Evolutionary conservation across 2,888 invertebrate species (phyloP).

Genomic region (Netelia melanura): DNA sequence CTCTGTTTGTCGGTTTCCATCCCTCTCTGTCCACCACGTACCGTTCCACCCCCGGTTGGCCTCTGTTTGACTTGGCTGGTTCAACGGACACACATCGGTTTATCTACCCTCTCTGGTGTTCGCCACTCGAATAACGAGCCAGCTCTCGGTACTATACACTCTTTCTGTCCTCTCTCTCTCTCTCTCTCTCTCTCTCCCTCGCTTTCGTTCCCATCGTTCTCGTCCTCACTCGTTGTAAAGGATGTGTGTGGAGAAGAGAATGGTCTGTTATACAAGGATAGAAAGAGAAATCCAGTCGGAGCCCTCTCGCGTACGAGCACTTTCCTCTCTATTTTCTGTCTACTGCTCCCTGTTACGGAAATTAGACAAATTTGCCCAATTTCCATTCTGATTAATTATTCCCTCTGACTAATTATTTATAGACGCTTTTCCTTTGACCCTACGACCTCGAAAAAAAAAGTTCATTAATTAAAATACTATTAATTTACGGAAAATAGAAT

Average conservation of each 20-base stretch:
- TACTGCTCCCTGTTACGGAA: neutral
- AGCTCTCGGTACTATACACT: neutral
- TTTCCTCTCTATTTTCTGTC: neutral
- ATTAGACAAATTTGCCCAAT: neutral
- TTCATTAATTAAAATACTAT: too few species aligned
- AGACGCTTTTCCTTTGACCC: too few species aligned
- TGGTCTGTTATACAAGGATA: neutral
- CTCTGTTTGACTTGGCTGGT: conserved; percentile 58
- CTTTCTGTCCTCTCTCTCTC: neutral
- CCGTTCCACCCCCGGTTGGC: conserved; percentile 23
- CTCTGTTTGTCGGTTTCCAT: conserved; percentile 28
- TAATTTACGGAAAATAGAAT: too few species aligned
- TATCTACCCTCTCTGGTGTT: conserved; percentile 53
- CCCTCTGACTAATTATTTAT: neutral
- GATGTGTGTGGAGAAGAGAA: neutral
- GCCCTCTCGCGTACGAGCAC: neutral
- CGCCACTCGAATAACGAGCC: conserved; percentile 58
- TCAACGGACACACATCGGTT: conserved; percentile 52
- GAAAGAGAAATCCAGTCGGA: neutral
- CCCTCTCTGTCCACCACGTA: conserved; percentile 40
- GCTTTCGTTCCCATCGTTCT: too few species aligned
- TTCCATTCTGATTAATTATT: neutral
- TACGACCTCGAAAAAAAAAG: too few species aligned
- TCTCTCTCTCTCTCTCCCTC: too few species aligned
- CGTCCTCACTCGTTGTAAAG: neutral